A percentile compares a stretch with the other conserved stretches of the same genome.
Evolutionary conservation across 2,113 vertebrate genomes (phyloP).

Genomic region (Lonchura striata): DNA sequence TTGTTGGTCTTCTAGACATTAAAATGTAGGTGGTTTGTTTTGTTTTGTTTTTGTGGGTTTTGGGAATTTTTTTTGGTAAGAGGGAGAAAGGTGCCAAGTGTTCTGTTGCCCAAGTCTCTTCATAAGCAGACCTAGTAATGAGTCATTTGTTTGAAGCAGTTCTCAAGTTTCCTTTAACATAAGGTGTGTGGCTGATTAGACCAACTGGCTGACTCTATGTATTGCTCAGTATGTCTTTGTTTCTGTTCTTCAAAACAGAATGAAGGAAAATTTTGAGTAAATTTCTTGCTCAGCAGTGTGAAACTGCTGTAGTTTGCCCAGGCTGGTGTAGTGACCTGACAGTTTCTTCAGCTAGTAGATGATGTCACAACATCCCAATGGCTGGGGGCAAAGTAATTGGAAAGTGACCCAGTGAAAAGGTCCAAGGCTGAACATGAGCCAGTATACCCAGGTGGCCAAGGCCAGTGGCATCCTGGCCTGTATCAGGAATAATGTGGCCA

Average conservation of each 20-base stretch:
- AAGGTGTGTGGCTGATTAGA: not conserved
- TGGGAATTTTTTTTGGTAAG: not conserved
- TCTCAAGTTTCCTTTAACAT: not conserved
- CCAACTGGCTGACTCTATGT: not conserved
- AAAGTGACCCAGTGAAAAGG: fast-evolving
- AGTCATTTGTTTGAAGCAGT: not conserved
- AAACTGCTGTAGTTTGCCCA: not conserved
- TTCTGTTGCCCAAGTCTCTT: not conserved
- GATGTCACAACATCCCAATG: not conserved
- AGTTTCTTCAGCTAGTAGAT: not conserved
- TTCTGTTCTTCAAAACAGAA: not conserved
- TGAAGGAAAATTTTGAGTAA: not conserved
- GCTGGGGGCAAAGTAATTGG: not conserved
- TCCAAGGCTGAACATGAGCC: not conserved
- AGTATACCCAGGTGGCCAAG: not conserved
- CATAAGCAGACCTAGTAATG: not conserved
- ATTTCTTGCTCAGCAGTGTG: not conserved
- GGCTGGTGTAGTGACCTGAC: not conserved
- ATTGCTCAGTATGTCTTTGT: not conserved
- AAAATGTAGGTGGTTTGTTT: not conserved
- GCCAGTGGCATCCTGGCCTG: not conserved
- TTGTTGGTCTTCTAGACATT: not conserved
- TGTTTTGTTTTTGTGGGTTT: not conserved
- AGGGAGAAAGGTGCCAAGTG: not conserved
- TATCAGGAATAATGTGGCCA: not conserved